These are phyloP conservation scores for Pterophyllum scalare DNA, from an alignment of 2,113 vertebrate genomes.

Conservation along the genomic window DNA sequence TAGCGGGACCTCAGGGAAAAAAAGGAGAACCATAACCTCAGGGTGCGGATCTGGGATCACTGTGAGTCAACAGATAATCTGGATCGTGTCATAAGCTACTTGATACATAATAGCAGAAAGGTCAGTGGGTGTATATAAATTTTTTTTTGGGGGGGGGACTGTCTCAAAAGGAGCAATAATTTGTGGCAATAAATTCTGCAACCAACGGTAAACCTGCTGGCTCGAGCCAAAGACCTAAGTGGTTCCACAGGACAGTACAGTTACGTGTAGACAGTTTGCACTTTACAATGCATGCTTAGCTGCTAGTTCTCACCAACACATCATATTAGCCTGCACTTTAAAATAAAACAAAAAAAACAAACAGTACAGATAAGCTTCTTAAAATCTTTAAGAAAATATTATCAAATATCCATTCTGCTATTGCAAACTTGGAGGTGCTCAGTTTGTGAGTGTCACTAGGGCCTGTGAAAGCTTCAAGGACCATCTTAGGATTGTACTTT, in stretches of 20 bases:
- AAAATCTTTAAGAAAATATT: neutral
- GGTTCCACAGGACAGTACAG: neutral
- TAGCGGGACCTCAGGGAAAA: slow-evolving; percentile 51
- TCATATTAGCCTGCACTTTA: slow-evolving; percentile 11
- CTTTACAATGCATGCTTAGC: slow-evolving; percentile 52
- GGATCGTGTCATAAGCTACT: slow-evolving; percentile 14
- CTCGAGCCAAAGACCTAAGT: slow-evolving; percentile 59
- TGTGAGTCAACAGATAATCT: slow-evolving; percentile 42
- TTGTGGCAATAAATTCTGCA: slow-evolving; percentile 41
- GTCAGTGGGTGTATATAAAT: neutral
- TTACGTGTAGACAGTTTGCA: slow-evolving; percentile 18
- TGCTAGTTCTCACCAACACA: slow-evolving; percentile 5
- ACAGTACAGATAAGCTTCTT: neutral
- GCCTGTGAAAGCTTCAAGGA: neutral
- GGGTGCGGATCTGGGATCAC: slow-evolving; percentile 50
- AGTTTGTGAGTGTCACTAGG: neutral
- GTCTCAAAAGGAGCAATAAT: slow-evolving; percentile 44
- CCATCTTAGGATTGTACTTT: neutral
- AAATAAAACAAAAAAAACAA: neutral
- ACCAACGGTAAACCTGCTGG: slow-evolving; percentile 6
- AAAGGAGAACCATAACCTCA: slow-evolving; percentile 52
- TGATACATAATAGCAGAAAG: slow-evolving; percentile 13
- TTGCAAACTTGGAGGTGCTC: neutral
- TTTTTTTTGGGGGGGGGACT: rapidly evolving
- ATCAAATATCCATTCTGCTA: neutral